Base-by-base conservation (phyloP, 2,113 vertebrate species). In the Ceyx melanurus region DNA sequence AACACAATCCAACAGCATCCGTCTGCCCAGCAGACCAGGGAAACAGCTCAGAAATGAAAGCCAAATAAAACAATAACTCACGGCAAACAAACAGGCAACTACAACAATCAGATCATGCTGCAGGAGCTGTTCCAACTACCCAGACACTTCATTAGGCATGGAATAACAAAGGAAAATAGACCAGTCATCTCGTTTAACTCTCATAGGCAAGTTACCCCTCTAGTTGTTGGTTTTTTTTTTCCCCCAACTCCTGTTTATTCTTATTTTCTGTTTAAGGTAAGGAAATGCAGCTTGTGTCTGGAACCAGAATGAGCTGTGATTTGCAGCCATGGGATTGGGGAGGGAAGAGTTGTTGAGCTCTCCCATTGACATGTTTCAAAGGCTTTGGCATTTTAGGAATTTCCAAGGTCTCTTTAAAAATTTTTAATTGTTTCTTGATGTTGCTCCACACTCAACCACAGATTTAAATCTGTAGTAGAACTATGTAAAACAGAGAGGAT, bases 1-100 rank as follows among this genome's bases (percentile, higher is more conserved):
- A 97, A 95, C 86, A 89, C 75, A 43, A 87, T 89, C 83, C 90
- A 96, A 78, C 91, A 96, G 90, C 94, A 96, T 95, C 84, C 56
- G 23, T 68, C 86, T 96, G 94, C 93, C 93, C 95, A 96, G 5
- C 88, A 94, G 96, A 93, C 50, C 94, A 94, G 92, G 86, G 91
- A 92, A 96, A 89, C 16, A 33, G 90, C 90, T 96, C 93, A 58
- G 88, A 93, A 96, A 88, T 10, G 66, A 75, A 87, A 96, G 95
- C 97, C 97, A 97, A 96, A 91, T 89, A 94, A 96, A 97, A 97
- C 95, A 97, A 93, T 96, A 93, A 94, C 79, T 97, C 76, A 88
- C 28, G 3, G 91, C 85, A 93, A 95, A 88, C 93, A 95, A 97
- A 92, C 94, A 91, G 86, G 88, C 92, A 84, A 76, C 91, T 89